A percentile compares a stretch with the other conserved stretches of the same genome.
Evolutionary conservation across 2,888 invertebrate genomes (phyloP).

Genomic region (Odontocolon sp.): DNA sequence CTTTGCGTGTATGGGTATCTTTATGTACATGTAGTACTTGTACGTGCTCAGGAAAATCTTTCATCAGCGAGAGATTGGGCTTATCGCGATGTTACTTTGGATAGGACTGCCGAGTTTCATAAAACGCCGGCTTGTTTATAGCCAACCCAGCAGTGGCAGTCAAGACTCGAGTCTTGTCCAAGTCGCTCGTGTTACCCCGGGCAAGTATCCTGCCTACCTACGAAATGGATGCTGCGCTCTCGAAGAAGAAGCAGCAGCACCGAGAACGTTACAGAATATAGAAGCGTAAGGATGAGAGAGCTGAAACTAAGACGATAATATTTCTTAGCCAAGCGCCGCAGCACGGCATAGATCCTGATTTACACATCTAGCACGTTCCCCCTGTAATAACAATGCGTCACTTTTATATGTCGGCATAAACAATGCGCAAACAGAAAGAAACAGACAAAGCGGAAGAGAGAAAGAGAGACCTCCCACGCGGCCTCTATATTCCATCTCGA

Average conservation of each 20-base stretch:
- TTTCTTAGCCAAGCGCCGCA: slow-evolving; percentile 68
- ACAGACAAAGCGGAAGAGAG: slow-evolving; percentile 14
- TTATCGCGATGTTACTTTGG: slow-evolving; percentile 56
- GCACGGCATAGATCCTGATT: slow-evolving; percentile 75
- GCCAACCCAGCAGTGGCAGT: slow-evolving; percentile 58
- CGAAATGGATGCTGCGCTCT: slow-evolving; percentile 61
- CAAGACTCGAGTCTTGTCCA: slow-evolving; percentile 52
- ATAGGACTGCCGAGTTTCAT: slow-evolving; percentile 61
- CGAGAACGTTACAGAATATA: slow-evolving; percentile 58
- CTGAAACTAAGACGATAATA: slow-evolving; percentile 73
- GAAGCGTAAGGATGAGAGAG: slow-evolving; percentile 49
- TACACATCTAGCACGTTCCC: slow-evolving; percentile 74
- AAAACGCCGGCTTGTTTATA: slow-evolving; percentile 69
- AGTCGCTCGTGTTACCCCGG: slow-evolving; percentile 66
- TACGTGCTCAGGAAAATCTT: slow-evolving; percentile 34
- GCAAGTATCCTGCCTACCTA: slow-evolving; percentile 63
- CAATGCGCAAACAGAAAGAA: slow-evolving; percentile 64
- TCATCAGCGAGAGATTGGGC: slow-evolving; percentile 41
- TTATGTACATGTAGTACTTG: slow-evolving; percentile 43
- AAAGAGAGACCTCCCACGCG: slow-evolving; percentile 60
- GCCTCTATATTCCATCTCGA: slow-evolving; percentile 14
- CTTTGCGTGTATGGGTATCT: slow-evolving; percentile 25
- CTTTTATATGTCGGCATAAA: slow-evolving; percentile 75
- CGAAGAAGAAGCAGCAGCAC: slow-evolving; percentile 30
- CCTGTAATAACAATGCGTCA: slow-evolving; percentile 76